Evolutionary conservation across 2,113 vertebrate genomes (phyloP), one percentile per base, ranked within the genome.

Genomic region (Rhegmatorhina hoffmannsi): DNA sequence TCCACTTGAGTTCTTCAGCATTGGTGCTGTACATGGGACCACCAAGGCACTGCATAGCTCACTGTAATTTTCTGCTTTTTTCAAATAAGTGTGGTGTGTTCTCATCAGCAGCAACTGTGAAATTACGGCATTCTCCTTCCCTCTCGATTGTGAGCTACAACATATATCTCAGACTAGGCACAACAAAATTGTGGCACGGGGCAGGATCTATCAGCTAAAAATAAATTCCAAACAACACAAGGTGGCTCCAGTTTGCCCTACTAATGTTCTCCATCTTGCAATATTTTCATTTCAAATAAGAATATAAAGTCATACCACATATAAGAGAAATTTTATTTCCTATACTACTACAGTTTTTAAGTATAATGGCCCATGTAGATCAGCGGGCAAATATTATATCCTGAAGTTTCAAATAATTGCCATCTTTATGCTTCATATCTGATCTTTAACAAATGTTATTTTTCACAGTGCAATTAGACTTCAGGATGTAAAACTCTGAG

Each of bases 341-440:
- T 68, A 26, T 68, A 53, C 40, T 55, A 33, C 75, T 78, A 43
- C 43, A 85, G 28, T 74, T 82, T 94, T 94, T 82, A 63, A 87
- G 29, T 24, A 69, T 72, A 92, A 92, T 85, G 77, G 59, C 21
- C 56, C 43, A 50, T 64, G 67, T 50, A 80, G 84, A 84, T 73
- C 53, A 60, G 56, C 56, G 72, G 49, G 76, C 80, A 95, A 96
- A 93, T 91, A 92, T 69, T 93, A 93, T 55, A 67, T 91, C 80
- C 91, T 95, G 83, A 88, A 92, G 80, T 97, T 95, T 92, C 88
- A 93, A 62, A 87, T 95, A 94, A 90, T 96, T 93, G 73, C 70
- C 74, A 58, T 87, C 83, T 94, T 84, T 94, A 88, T 25, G 11
- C 36, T 91, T 89, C 49, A 21, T 66, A 85, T 82, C 88, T 93